These are phyloP conservation scores for Ictidomys tridecemlineatus DNA, from an alignment of 2,113 vertebrate genomes.

Conservation along the genomic window DNA sequence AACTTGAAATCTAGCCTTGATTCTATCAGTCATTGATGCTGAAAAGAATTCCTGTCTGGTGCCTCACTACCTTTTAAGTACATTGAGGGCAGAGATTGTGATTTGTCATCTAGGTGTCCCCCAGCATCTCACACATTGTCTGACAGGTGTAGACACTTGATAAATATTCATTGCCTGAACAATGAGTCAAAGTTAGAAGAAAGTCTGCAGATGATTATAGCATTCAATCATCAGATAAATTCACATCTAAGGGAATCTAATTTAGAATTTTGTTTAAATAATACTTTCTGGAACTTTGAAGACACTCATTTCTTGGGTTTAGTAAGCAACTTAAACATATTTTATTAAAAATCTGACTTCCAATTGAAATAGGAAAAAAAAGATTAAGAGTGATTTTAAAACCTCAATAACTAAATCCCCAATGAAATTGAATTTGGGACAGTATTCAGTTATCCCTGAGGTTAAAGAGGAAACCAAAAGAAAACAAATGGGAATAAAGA, in stretches of 20 bases:
- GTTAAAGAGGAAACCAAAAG: slow-evolving; percentile 56
- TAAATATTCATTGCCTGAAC: slow-evolving; percentile 68
- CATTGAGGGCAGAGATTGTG: neutral
- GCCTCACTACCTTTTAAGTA: neutral
- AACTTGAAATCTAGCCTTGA: slow-evolving; percentile 36
- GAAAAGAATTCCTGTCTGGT: slow-evolving; percentile 10
- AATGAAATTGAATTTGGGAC: slow-evolving; percentile 62
- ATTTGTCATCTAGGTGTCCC: slow-evolving; percentile 3
- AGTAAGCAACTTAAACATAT: slow-evolving; percentile 65
- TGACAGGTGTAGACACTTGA: slow-evolving; percentile 61
- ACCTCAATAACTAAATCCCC: slow-evolving; percentile 46
- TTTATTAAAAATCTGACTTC: slow-evolving; percentile 68
- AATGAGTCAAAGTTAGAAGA: slow-evolving; percentile 54
- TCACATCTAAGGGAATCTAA: slow-evolving; percentile 58
- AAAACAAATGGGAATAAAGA: slow-evolving; percentile 7
- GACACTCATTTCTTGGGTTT: slow-evolving; percentile 61
- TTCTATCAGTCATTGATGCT: slow-evolving; percentile 26
- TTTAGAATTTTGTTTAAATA: slow-evolving; percentile 38
- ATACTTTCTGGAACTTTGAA: slow-evolving; percentile 58
- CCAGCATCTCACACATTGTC: neutral
- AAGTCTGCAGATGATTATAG: slow-evolving; percentile 30
- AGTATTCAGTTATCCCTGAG: slow-evolving; percentile 33
- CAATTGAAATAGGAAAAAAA: slow-evolving; percentile 61
- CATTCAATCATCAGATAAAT: slow-evolving; percentile 54
- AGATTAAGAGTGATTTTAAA: slow-evolving; percentile 70